phyloP scores from a whole-genome alignment of 2,888 invertebrate genomes.

The Drosophila emarginata region DNA sequence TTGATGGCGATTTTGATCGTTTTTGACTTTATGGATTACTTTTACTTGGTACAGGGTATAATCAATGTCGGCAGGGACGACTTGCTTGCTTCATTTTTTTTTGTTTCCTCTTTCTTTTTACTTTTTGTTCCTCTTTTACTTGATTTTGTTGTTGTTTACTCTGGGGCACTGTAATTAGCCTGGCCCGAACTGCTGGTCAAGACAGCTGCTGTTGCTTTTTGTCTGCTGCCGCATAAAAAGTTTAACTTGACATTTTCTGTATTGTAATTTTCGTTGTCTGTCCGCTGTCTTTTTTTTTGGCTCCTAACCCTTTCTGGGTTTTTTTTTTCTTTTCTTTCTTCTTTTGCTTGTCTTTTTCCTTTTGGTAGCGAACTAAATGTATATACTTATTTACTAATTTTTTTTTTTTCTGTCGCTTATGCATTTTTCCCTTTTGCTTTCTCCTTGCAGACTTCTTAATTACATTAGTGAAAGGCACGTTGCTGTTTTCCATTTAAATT shows the following conservation, averaged over 20 bases:
- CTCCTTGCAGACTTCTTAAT: conserved; percentile 70
- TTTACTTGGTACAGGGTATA: no score
- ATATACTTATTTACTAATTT: conserved; percentile 33
- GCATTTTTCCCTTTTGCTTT: conserved; percentile 52
- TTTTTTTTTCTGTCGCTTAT: conserved; percentile 50
- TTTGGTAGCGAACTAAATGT: conserved; percentile 16
- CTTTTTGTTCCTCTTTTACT: conserved; percentile 19
- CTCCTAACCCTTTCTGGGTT: conserved; percentile 35
- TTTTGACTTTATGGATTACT: no score
- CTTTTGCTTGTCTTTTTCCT: conserved; percentile 46
- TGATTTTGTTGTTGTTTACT: conserved; percentile 49
- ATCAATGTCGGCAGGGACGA: no score
- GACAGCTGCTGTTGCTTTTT: conserved; percentile 60
- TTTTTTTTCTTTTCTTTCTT: conserved; percentile 21
- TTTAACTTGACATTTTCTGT: conserved; percentile 70
- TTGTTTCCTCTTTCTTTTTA: conserved; percentile 43
- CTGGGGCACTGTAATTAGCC: conserved; percentile 70
- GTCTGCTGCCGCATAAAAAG: conserved; percentile 62
- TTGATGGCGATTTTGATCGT: no score
- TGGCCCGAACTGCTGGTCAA: conserved; percentile 29
- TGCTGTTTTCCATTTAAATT: conserved; percentile 62
- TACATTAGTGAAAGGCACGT: conserved; percentile 59
- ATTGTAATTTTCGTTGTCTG: conserved; percentile 66
- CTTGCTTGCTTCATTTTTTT: no score
- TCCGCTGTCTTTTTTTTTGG: background rate